Conservation (phyloP, 2,888 invertebrate genomes). For the Polia nebulosa region DNA sequence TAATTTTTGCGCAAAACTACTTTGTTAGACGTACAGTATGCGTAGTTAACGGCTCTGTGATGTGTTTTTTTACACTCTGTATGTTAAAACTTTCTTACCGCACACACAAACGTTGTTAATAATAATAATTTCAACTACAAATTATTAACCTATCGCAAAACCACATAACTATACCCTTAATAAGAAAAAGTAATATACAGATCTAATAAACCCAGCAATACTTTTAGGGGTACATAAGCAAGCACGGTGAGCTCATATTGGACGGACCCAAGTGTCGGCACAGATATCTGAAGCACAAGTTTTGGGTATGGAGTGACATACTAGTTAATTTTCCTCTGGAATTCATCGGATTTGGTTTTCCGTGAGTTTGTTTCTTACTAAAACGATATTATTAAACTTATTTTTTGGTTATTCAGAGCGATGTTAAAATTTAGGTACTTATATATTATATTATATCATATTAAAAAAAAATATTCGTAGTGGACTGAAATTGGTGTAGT, state of each 20-base stretch:
- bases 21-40: too few relatives aligned
- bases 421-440: background rate
- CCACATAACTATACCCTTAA: background rate
- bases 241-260: conserved; percentile 80
- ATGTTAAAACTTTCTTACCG: too few relatives aligned
- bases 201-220: conserved; percentile 7
- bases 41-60: too few relatives aligned
- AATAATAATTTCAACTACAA: background rate
- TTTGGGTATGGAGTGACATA: conserved; percentile 80
- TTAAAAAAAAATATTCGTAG: too few relatives aligned
- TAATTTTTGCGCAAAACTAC: too few relatives aligned
- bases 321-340: conserved; percentile 82
- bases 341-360: conserved; percentile 78
- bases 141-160: background rate
- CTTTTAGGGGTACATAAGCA: conserved; percentile 83
- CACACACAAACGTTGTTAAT: background rate
- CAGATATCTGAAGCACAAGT: conserved; percentile 80
- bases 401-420: background rate
- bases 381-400: background rate
- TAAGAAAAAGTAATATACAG: background rate
- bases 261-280: conserved; percentile 78
- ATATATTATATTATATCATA: too few relatives aligned
- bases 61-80: too few relatives aligned
- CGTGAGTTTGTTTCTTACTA: conserved; percentile 74
- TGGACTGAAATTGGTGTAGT: too few relatives aligned